Evolutionary conservation across 2,888 invertebrate species (phyloP).

Genomic region (Pristionchus fissidentatus): DNA sequence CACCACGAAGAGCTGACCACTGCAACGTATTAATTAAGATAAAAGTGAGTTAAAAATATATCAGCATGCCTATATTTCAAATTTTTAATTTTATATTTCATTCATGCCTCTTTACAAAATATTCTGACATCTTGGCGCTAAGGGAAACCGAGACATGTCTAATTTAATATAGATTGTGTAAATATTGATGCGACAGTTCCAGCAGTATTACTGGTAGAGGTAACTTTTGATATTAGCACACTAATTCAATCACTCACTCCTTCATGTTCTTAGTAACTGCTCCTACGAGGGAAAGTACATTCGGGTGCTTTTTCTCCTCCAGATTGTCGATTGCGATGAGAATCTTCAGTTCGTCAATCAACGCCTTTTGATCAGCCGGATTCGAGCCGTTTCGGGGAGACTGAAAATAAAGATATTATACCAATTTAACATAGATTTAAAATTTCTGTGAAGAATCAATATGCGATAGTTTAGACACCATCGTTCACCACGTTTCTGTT

Average conservation of each 20-base stretch:
- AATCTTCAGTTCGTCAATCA: conserved; percentile 62
- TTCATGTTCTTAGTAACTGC: conserved; percentile 60
- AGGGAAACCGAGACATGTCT: too few species aligned
- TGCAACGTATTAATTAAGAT: conserved; percentile 38
- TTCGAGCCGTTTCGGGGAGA: conserved; percentile 43
- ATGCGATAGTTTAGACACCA: too few species aligned
- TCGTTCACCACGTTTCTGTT: too few species aligned
- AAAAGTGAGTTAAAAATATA: too few species aligned
- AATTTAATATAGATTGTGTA: too few species aligned
- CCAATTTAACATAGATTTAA: not conserved
- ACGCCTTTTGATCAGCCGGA: conserved; percentile 54
- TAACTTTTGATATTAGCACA: too few species aligned
- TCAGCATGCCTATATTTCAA: too few species aligned
- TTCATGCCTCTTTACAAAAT: not conserved
- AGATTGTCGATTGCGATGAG: conserved; percentile 57
- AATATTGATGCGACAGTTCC: too few species aligned
- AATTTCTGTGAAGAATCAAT: too few species aligned
- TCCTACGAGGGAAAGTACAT: conserved; percentile 62
- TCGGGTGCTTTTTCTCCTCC: conserved; percentile 57
- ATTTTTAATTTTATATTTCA: not conserved
- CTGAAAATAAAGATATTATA: not conserved
- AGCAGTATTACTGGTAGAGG: too few species aligned
- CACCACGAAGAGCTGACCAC: conserved; percentile 59
- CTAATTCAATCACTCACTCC: conserved; percentile 53
- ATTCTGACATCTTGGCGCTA: too few species aligned